Base-by-base conservation (phyloP, 2,797 vertebrate genomes). In the Pangasius sanitwongsei region DNA sequence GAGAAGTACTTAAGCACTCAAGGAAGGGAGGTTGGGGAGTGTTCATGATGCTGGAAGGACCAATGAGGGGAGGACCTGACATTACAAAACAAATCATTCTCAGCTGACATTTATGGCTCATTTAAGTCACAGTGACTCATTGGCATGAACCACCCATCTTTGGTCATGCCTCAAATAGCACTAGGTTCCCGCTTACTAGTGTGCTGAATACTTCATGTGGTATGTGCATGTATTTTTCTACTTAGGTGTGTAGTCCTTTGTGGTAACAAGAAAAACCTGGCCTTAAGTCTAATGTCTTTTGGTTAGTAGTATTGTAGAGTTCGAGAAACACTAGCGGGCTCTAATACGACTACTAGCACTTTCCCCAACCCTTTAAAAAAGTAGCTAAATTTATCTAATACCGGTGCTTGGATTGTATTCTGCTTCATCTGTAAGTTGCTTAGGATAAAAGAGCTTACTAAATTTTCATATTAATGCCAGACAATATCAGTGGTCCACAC, bases 101-200 rank as follows among this genome's bases (percentile, higher is more conserved):
- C 23, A 12, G 55, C n/a, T 91, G 88, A 89, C 88, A 15, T 90
- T 91, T 77, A 89, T 86, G 89, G 87, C 74, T 48, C 85, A 61
- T 90, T 90, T 88, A 87, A 75, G 61, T 72, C 75, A 83, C 87
- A 88, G 50, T 77, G 87, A 90, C 75, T 70, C 55, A 78, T 50
- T 86, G 86, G 31, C 84, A 80, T 84, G 78, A 85, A 50, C 28
- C 53, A 28, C 31, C 16, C 74, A 41, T 59, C 74, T 63, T 86
- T 81, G 16, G 41, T 57, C 50, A 34, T 6, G 34, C 67, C 23
- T 78, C 63, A 74, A 72, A 65, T 18, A 57, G 48, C n/a, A 23
- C 65, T 34, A 12, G 18, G 44, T 70, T 84, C 28, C 63, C 3
- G 5, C n/a, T 34, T 34, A 34, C 63, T 34, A 69, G n/a, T 50